Evolutionary conservation across 2,113 vertebrate genomes (phyloP), one percentile per base, ranked within the genome.

Genomic region (Percina caprodes): DNA sequence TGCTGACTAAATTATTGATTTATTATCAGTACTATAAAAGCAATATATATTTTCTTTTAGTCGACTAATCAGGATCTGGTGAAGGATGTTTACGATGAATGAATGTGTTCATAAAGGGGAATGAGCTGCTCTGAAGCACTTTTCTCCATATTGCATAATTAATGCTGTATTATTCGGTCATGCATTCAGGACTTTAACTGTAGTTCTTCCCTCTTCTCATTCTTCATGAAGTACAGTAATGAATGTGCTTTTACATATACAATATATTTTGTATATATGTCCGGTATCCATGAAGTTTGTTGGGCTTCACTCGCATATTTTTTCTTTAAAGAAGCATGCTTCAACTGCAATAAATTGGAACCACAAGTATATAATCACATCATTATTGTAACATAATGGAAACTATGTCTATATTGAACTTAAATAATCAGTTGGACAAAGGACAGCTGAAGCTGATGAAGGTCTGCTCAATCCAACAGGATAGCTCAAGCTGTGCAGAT

Each of bases 1-100:
- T 26, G n/a, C 16, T 11, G 12, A 56, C 24, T 4, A 35, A 35
- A 42, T n/a, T 13, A 39, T 56, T 16, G 12, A 30, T 79, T 62
- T 58, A 8, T 24, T 35, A 11, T 69, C 3, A n/a, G 2, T 72
- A 21, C 19, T 63, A 1, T 69, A 9, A 19, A 2, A 58, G 3
- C 3, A 9, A 21, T 11, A 8, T n/a, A n/a, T 13, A 30, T 60
- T 46, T 21, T 62, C 12, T 33, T 45, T 48, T 49, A 61, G 55
- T 68, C 11, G 0, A 24, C 15, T 42, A 21, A 69, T 46, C 14
- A 9, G 33, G 59, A 21, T 56, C 18, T 18, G 49, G 59, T 81
- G 83, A 84, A 88, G 69, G 77, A 88, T 61, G 30, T 61, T 91
- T 92, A 87, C 82, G 69, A 1, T 59, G 5, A 82, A 74, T 68